Evolutionary conservation across 2,113 vertebrate species (phyloP).

Genomic region (Gila orcuttii): DNA sequence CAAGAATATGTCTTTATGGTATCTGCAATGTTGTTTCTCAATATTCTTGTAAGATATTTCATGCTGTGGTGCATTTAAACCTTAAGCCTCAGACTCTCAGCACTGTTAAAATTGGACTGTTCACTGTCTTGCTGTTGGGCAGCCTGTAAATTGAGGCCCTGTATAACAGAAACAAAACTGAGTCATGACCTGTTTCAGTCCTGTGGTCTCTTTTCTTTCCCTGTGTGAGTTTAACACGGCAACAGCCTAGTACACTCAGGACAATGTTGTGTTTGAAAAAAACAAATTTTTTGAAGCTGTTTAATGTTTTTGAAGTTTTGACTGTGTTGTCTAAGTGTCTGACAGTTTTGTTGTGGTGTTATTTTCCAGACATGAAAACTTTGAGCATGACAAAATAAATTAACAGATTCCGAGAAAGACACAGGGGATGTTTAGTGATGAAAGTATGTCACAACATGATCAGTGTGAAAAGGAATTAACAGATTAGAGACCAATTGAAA

Average conservation of each 20-base stretch:
- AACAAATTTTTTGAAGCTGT: conserved; percentile 11
- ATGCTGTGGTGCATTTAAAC: neutral
- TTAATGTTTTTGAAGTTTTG: neutral
- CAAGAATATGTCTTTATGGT: neutral
- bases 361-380: neutral
- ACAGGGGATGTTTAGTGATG: neutral
- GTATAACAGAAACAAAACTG: conserved; percentile 1
- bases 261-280: conserved; percentile 19
- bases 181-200: conserved; percentile 9
- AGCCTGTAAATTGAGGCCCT: conserved; percentile 7
- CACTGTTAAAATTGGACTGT: neutral
- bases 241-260: neutral
- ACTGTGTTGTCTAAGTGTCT: neutral
- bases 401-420: neutral
- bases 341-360: neutral
- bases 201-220: neutral
- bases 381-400: conserved; percentile 2
- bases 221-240: conserved; percentile 15
- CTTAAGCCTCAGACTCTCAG: neutral
- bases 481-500: neutral
- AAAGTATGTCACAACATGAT: neutral
- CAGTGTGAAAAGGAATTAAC: neutral
- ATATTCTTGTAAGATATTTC: neutral
- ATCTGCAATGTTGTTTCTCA: neutral
- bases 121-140: neutral